phyloP scores from a whole-genome alignment of 23 tunicate genomes.

The Diplosoma virens region DNA sequence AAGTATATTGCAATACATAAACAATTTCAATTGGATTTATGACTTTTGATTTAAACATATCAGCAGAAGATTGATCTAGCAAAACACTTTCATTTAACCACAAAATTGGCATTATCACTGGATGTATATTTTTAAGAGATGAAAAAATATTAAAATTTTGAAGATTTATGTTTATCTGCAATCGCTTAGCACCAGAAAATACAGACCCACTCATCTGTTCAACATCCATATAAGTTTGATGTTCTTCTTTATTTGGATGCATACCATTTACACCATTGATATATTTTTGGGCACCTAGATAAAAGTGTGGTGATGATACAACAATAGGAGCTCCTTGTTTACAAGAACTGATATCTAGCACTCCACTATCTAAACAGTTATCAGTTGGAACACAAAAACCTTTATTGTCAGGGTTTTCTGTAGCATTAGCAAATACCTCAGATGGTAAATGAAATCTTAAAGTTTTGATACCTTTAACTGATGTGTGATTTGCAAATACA shows the following conservation, averaged over 20 bases:
- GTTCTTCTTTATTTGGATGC: constrained; percentile 62
- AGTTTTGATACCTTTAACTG: constrained; percentile 52
- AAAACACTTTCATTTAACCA: constrained; percentile 65
- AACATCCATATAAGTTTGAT: constrained; percentile 66
- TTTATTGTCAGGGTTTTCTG: constrained; percentile 66
- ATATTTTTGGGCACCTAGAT: constrained; percentile 56
- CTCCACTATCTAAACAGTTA: constrained; percentile 72
- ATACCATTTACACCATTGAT: constrained; percentile 73
- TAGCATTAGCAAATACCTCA: constrained; percentile 60
- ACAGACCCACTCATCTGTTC: constrained; percentile 80
- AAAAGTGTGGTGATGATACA: constrained; percentile 84
- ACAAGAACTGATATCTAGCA: constrained; percentile 69
- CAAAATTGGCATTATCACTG: constrained; percentile 41
- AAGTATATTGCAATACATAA: constrained; percentile 34
- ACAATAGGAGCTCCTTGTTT: constrained; percentile 85
- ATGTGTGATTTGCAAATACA: constrained; percentile 36
- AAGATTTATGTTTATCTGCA: constrained; percentile 47
- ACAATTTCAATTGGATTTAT: constrained; percentile 5
- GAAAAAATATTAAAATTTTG: constrained; percentile 11
- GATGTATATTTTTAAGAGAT: constrained; percentile 5
- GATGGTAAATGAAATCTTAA: constrained; percentile 61
- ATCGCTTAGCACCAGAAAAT: constrained; percentile 43
- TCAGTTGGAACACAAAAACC: constrained; percentile 80
- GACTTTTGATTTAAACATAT: constrained; percentile 45
- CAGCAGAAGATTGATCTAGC: constrained; percentile 32